Evolutionary conservation across 2,797 vertebrate genomes (phyloP).

Genomic region (Urocyon cinereoargenteus): DNA sequence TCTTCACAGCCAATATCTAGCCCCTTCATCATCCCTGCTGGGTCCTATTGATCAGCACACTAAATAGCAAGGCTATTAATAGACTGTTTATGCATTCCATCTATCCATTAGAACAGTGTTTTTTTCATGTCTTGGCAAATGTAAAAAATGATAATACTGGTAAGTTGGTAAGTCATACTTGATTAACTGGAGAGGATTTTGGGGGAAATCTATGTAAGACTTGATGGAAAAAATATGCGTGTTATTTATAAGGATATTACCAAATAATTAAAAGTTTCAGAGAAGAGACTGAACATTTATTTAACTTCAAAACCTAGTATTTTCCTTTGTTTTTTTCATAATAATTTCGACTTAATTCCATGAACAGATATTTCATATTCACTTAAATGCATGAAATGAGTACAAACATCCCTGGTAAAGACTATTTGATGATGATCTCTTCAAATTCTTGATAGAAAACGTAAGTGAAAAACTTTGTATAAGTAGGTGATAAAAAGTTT

Average conservation of each 20-base stretch:
- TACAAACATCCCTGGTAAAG: neutral
- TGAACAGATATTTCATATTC: neutral
- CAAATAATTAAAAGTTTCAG: neutral
- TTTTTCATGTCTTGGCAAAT: neutral
- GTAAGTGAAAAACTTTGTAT: neutral
- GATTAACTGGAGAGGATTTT: neutral
- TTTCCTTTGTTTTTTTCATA: neutral
- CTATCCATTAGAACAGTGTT: neutral
- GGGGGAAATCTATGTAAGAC: neutral
- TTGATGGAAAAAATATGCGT: neutral
- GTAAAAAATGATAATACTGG: neutral
- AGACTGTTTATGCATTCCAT: neutral
- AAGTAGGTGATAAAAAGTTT: neutral
- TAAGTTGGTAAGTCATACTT: neutral
- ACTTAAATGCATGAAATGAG: neutral
- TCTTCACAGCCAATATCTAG: neutral
- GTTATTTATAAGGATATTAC: neutral
- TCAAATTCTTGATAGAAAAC: neutral
- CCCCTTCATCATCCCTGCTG: neutral
- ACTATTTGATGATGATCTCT: neutral
- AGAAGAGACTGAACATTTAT: neutral
- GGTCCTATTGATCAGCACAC: neutral
- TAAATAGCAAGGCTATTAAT: neutral
- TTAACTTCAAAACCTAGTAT: neutral
- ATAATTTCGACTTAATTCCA: neutral